phyloP scores from a whole-genome alignment of 2,888 invertebrate genomes.

The Caenorhabditis plicata region DNA sequence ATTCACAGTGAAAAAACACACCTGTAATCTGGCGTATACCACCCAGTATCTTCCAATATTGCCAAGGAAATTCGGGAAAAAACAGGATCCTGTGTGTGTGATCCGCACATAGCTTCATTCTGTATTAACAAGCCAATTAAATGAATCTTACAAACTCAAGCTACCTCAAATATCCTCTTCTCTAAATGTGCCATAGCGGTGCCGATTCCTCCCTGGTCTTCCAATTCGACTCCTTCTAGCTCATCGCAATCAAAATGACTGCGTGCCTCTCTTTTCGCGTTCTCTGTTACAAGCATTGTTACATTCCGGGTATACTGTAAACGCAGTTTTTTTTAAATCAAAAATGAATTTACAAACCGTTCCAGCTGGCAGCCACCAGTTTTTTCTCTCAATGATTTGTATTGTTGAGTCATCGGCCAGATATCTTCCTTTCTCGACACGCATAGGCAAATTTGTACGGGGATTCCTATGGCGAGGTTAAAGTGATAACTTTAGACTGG shows the following conservation, averaged over 20 bases:
- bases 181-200: conserved; percentile 98
- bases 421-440: no score
- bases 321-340: no score
- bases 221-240: conserved; percentile 92
- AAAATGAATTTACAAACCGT: no score
- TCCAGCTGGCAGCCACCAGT: no score
- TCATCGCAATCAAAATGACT: conserved; percentile 63
- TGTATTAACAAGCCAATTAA: no score
- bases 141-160: no score
- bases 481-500: no score
- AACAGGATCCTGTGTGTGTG: conserved; percentile 95
- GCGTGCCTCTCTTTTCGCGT: conserved; percentile 80
- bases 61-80: conserved; percentile 93
- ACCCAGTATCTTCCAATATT: conserved; percentile 95
- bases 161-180: conserved; percentile 92
- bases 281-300: conserved; percentile 90
- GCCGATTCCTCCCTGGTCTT: conserved; percentile 96
- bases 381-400: no score
- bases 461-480: no score
- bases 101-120: conserved; percentile 99
- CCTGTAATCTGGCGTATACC: conserved; percentile 68
- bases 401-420: no score
- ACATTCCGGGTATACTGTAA: no score
- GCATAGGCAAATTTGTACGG: no score
- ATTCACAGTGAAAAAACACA: conserved; percentile 60